Evolutionary conservation across 2,113 vertebrate genomes (phyloP).

Genomic region (Stigmatopora argus): DNA sequence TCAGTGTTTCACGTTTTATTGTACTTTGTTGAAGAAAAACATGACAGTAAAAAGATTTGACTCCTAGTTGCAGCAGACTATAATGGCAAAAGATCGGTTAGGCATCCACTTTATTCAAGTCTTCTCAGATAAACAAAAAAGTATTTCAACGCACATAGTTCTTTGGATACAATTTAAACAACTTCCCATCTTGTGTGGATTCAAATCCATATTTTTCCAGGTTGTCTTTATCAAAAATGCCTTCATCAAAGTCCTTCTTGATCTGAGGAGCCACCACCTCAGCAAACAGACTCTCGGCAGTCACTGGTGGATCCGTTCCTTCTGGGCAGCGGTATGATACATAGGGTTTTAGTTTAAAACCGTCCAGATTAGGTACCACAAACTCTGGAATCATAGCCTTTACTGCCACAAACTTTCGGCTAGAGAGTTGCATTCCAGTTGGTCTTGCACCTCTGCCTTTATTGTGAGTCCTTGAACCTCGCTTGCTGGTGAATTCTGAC

Average conservation of each 20-base stretch:
- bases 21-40: neutral
- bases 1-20: neutral
- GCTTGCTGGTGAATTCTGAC: constrained; percentile 88
- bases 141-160: constrained; percentile 78
- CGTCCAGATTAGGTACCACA: constrained; percentile 82
- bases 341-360: constrained; percentile 85
- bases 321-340: constrained; percentile 78
- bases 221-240: constrained; percentile 62
- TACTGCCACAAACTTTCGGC: constrained; percentile 72
- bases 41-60: neutral
- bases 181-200: constrained; percentile 81
- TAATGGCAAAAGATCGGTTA: neutral
- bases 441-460: constrained; percentile 76
- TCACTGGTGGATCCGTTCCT: constrained; percentile 71
- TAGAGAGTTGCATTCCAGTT: constrained; percentile 65
- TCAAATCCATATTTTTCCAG: constrained; percentile 90
- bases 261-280: constrained; percentile 76
- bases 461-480: constrained; percentile 77
- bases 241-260: constrained; percentile 75
- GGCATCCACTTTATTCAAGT: neutral
- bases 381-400: constrained; percentile 82
- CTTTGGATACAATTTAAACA: constrained; percentile 89
- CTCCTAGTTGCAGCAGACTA: neutral
- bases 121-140: too few species aligned
- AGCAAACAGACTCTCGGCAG: constrained; percentile 75